A percentile compares a stretch with the other conserved stretches of the same genome.
phyloP scores from a whole-genome alignment of 2,113 vertebrate species.

The Chlamydotis undulata region DNA sequence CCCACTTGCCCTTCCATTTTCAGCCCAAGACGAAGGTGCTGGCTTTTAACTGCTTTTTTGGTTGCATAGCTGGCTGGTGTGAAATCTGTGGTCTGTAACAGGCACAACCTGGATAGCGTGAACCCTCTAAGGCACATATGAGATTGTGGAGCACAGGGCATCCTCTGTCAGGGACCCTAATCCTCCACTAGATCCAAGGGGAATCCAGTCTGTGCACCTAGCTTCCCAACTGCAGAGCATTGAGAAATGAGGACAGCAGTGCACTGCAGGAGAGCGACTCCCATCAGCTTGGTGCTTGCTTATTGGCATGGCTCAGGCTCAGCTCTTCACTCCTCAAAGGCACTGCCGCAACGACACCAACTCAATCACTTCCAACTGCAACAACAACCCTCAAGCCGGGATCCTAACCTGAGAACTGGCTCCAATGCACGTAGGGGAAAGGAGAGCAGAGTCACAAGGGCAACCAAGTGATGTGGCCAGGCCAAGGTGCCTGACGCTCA shows the following conservation, averaged over 20 bases:
- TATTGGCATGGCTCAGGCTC: slow-evolving; percentile 13
- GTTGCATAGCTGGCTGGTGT: slow-evolving; percentile 72
- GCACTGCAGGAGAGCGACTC: slow-evolving; percentile 50
- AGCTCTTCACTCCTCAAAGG: slow-evolving; percentile 18
- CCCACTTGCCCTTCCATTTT: slow-evolving; percentile 39
- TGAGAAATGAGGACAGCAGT: slow-evolving; percentile 53
- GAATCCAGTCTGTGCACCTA: slow-evolving; percentile 64
- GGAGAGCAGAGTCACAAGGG: background rate
- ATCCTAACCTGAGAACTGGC: slow-evolving; percentile 16
- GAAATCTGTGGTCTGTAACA: slow-evolving; percentile 67
- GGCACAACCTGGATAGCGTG: slow-evolving; percentile 71
- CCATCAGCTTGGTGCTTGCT: slow-evolving; percentile 39
- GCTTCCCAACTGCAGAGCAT: slow-evolving; percentile 60
- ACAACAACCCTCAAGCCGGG: background rate
- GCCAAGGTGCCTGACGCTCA: background rate
- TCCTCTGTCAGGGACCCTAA: slow-evolving; percentile 27
- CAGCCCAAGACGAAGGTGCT: slow-evolving; percentile 37
- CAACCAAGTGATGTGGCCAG: background rate
- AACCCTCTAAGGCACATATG: slow-evolving; percentile 76
- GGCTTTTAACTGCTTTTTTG: slow-evolving; percentile 72
- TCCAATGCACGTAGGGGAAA: background rate
- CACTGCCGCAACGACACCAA: background rate
- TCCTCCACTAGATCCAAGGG: slow-evolving; percentile 57
- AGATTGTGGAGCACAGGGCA: slow-evolving; percentile 15
- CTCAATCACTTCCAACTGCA: background rate